Evolutionary conservation across 2,113 vertebrate genomes (phyloP).

Genomic region (Raja brachyura): DNA sequence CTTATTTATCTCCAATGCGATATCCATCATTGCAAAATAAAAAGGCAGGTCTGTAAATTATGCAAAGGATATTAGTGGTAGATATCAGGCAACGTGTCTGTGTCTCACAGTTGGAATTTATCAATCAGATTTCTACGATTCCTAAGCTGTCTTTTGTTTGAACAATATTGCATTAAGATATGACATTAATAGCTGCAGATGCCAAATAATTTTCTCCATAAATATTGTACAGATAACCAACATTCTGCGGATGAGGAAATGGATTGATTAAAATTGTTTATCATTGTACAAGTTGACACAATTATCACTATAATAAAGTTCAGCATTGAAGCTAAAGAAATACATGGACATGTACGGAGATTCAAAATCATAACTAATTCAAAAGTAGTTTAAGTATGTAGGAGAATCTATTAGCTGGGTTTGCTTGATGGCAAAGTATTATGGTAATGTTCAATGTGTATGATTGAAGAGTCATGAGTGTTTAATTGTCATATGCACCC

Average conservation of each 20-base stretch:
- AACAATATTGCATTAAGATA: neutral
- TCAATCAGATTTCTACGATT: neutral
- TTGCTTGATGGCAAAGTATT: neutral
- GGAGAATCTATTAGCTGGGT: neutral
- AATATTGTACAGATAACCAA: neutral
- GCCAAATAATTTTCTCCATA: neutral
- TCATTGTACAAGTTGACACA: neutral
- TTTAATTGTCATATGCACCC: too few species aligned
- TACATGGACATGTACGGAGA: neutral
- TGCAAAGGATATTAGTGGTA: neutral
- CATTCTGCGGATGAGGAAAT: neutral
- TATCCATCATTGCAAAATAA: neutral
- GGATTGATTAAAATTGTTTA: neutral
- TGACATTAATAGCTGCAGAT: neutral
- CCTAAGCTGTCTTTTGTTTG: neutral
- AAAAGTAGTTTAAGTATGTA: neutral
- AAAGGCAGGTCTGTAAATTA: neutral
- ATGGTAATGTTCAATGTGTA: neutral
- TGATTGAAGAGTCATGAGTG: neutral
- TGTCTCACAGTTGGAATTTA: neutral
- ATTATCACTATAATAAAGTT: neutral
- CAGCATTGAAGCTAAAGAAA: neutral
- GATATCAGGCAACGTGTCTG: neutral
- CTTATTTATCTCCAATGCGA: neutral
- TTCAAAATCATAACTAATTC: neutral